A percentile compares a stretch with the other conserved stretches of the same genome.
These are phyloP conservation scores for Clytia hemisphaerica DNA, from an alignment of 30 jellyfish, hydroid and myxozoan species.

Conservation along the genomic window DNA sequence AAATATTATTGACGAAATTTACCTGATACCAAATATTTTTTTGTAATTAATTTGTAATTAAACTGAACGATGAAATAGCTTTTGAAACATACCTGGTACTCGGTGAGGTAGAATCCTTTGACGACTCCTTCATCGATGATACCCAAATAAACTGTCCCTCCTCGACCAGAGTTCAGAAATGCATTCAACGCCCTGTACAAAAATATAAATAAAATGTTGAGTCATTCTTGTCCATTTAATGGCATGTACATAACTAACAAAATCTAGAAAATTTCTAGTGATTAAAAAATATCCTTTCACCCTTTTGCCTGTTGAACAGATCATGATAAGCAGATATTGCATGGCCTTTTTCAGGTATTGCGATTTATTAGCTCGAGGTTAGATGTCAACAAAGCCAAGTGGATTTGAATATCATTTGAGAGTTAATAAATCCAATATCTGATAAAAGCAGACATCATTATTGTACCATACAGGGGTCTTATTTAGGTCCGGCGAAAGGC, in stretches of 20 bases:
- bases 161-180: conserved; percentile 45
- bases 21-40: too few relatives aligned
- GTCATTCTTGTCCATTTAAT: not conserved
- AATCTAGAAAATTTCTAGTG: not conserved
- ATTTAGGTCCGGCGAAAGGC: too few relatives aligned
- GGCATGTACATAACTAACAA: not conserved
- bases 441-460: too few relatives aligned
- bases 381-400: too few relatives aligned
- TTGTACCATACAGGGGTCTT: too few relatives aligned
- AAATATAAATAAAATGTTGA: not conserved
- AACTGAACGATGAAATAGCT: not conserved
- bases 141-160: conserved; percentile 46
- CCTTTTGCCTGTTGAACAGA: too few relatives aligned
- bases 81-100: conserved; percentile 29
- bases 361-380: not conserved
- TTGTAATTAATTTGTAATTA: too few relatives aligned
- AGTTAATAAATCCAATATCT: too few relatives aligned
- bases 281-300: not conserved
- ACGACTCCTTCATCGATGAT: conserved; percentile 42
- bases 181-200: conserved; percentile 26
- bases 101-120: conserved; percentile 41
- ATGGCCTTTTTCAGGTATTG: not conserved
- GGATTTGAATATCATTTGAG: too few relatives aligned
- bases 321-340: not conserved
- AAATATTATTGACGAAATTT: too few relatives aligned